Conservation (phyloP, 2,888 invertebrate species). For the Hypselothyrea guttata region DNA sequence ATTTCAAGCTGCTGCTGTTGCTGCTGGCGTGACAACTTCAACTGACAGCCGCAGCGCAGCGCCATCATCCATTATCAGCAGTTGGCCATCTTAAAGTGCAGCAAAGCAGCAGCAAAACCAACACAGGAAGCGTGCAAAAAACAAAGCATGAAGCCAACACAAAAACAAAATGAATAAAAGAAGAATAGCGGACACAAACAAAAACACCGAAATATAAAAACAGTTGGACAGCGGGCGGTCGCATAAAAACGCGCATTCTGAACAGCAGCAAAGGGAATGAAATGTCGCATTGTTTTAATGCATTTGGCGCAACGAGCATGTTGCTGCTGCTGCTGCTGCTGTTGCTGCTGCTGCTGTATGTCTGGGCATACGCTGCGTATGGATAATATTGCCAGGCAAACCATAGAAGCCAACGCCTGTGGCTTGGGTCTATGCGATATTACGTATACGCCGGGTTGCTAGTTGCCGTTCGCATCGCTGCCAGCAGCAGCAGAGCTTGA, state of each 20-base stretch:
- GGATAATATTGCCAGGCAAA: constrained; percentile 32
- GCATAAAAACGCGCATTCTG: constrained; percentile 25
- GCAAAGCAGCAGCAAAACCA: constrained; percentile 46
- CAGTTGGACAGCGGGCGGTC: constrained; percentile 61
- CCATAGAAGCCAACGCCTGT: constrained; percentile 38
- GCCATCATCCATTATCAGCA: constrained; percentile 79
- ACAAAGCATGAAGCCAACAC: no score
- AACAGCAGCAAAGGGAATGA: constrained; percentile 27
- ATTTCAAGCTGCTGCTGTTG: constrained; percentile 69
- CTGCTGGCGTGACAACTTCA: constrained; percentile 73
- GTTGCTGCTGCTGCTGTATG: constrained; percentile 24
- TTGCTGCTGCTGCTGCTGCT: constrained; percentile 28
- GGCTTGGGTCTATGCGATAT: constrained; percentile 37
- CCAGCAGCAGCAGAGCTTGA: constrained; percentile 32
- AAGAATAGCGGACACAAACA: constrained; percentile 28
- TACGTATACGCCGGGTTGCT: constrained; percentile 64
- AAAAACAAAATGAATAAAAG: constrained; percentile 12
- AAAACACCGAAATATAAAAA: constrained; percentile 23
- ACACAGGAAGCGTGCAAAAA: constrained; percentile 24
- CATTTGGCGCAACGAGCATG: constrained; percentile 57
- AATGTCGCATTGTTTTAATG: constrained; percentile 79
- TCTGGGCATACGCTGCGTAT: constrained; percentile 45
- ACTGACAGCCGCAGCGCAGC: constrained; percentile 72
- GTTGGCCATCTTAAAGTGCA: constrained; percentile 77
- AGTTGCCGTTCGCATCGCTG: constrained; percentile 50